Conservation (phyloP, 2,797 vertebrate species). For the Pyrocephalus nanus region DNA sequence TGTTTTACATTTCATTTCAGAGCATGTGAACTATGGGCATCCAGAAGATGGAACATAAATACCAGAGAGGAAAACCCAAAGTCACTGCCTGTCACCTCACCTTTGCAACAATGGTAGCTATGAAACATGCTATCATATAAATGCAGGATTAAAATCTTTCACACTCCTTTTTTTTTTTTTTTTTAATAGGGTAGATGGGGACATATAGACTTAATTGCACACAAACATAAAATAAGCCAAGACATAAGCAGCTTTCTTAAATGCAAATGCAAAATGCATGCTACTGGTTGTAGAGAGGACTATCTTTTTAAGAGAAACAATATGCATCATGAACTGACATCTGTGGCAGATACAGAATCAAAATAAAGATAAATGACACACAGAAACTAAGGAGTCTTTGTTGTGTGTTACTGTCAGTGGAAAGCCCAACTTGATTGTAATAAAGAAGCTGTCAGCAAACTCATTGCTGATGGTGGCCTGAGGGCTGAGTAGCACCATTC, state of each 20-base stretch:
- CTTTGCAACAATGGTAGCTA: background rate
- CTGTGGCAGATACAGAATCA: background rate
- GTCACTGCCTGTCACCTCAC: background rate
- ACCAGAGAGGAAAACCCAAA: background rate
- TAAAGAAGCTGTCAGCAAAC: conserved; percentile 16
- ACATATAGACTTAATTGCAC: background rate
- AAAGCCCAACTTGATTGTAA: background rate
- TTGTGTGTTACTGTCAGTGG: conserved; percentile 3
- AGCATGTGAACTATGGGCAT: background rate
- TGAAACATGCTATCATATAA: background rate
- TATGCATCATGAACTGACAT: background rate
- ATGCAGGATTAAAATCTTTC: background rate
- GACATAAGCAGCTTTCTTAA: background rate
- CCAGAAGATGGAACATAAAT: background rate
- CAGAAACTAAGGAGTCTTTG: background rate
- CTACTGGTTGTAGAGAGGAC: background rate
- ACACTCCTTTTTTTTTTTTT: fast-evolving
- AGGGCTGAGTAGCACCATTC: background rate
- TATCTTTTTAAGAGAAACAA: background rate
- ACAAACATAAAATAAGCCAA: background rate
- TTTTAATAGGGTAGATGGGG: background rate
- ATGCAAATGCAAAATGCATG: background rate
- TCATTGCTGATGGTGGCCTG: background rate
- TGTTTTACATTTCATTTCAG: conserved; percentile 10
- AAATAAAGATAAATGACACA: background rate